Evolutionary conservation across 2,888 invertebrate species (phyloP).

Genomic region (Xanthia icteritia): DNA sequence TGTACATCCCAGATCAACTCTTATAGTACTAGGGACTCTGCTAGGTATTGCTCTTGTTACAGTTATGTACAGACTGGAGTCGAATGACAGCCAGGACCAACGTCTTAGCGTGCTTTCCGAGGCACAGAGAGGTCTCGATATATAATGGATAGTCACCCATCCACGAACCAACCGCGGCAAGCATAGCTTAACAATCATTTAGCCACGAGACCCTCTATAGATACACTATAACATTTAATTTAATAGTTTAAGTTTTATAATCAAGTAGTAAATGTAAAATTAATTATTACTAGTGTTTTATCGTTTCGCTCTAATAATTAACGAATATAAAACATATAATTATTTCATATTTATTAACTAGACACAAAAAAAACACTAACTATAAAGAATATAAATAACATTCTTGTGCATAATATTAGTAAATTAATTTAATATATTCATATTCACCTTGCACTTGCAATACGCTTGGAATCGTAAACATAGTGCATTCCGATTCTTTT

Average conservation of each 20-base stretch:
- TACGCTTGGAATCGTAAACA: background rate
- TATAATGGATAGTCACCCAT: too few relatives aligned
- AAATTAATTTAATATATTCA: background rate
- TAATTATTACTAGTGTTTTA: slow-evolving; percentile 10
- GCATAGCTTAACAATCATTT: too few relatives aligned
- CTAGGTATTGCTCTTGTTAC: too few relatives aligned
- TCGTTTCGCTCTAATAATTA: slow-evolving; percentile 20
- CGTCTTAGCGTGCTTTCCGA: too few relatives aligned
- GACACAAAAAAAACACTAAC: background rate
- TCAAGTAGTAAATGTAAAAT: background rate
- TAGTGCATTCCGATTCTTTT: background rate
- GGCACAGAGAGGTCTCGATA: too few relatives aligned
- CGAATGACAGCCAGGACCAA: too few relatives aligned
- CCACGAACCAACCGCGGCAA: too few relatives aligned
- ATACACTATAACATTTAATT: background rate
- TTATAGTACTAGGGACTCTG: too few relatives aligned
- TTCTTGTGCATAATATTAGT: background rate
- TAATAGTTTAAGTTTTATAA: background rate
- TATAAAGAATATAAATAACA: background rate
- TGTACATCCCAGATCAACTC: too few relatives aligned
- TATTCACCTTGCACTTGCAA: background rate
- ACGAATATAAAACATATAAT: background rate
- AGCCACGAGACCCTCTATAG: too few relatives aligned
- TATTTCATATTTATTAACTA: slow-evolving; percentile 17
- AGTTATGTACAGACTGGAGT: too few relatives aligned